These are phyloP conservation scores for Hemicentrotus pulcherrimus DNA, from an alignment of 35 echinoderm and acorn worm genomes.

Conservation along the genomic window DNA sequence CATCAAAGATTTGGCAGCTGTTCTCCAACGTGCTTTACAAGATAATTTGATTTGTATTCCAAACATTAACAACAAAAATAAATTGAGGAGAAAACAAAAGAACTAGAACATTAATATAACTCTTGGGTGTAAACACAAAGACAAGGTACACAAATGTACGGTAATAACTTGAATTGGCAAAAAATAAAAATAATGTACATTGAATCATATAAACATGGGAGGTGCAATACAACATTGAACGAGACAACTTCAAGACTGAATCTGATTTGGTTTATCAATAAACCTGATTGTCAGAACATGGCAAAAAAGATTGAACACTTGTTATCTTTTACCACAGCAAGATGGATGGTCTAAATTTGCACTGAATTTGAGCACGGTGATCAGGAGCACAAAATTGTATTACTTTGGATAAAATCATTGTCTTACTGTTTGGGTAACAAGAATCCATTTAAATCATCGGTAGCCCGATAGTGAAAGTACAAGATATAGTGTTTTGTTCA, in stretches of 20 bases:
- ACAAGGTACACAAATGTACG: background rate
- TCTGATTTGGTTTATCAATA: background rate
- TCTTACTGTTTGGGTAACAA: background rate
- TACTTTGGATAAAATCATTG: background rate
- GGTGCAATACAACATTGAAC: background rate
- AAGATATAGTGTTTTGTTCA: no score
- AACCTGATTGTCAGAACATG: background rate
- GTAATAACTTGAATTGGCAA: slow-evolving; percentile 11
- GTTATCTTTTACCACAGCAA: background rate
- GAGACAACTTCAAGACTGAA: background rate
- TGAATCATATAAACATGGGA: background rate
- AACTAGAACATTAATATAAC: background rate
- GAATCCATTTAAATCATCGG: background rate
- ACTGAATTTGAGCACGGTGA: background rate
- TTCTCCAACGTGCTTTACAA: background rate
- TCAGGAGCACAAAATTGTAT: background rate
- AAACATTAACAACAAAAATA: background rate
- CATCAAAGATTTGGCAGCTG: background rate
- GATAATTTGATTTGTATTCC: background rate
- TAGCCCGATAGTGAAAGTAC: background rate
- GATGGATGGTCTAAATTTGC: background rate
- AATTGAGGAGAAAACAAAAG: background rate
- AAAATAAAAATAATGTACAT: slow-evolving; percentile 15
- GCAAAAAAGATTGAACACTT: background rate
- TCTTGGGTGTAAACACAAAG: background rate